These are phyloP conservation scores for Antechinus flavipes DNA, from an alignment of 2,113 vertebrate species.

Conservation along the genomic window DNA sequence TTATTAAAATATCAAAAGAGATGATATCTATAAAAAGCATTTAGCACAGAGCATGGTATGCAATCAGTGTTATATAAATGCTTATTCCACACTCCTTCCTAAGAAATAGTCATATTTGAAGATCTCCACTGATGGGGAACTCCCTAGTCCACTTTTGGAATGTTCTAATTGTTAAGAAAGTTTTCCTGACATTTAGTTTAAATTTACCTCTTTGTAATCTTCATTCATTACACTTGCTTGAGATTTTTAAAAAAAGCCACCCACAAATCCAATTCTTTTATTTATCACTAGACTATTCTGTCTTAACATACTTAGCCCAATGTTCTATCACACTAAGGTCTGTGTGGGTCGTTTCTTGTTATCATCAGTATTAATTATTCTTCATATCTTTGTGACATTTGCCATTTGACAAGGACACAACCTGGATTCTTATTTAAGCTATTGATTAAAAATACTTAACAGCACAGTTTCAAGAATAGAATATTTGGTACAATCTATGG, in stretches of 20 bases:
- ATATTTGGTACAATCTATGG: not conserved
- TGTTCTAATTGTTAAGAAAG: not conserved
- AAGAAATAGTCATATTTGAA: too few species aligned
- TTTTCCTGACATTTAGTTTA: not conserved
- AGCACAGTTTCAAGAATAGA: not conserved
- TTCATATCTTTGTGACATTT: not conserved
- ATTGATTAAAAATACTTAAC: not conserved
- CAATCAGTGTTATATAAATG: too few species aligned
- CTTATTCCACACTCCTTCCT: too few species aligned
- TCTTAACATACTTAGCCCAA: not conserved
- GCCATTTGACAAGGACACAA: not conserved
- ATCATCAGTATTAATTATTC: not conserved
- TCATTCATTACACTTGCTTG: not conserved
- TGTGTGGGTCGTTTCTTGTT: not conserved
- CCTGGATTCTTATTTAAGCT: not conserved
- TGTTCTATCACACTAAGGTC: not conserved
- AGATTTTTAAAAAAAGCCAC: not conserved
- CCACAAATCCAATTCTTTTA: not conserved
- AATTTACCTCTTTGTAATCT: not conserved
- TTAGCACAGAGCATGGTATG: too few species aligned
- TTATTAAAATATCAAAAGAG: too few species aligned
- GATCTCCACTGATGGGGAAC: not conserved
- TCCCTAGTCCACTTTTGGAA: not conserved
- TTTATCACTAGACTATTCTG: not conserved
- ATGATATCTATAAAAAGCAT: too few species aligned